phyloP scores from a whole-genome alignment of 2,113 vertebrate genomes.

The Oxygymnocypris stewartii region DNA sequence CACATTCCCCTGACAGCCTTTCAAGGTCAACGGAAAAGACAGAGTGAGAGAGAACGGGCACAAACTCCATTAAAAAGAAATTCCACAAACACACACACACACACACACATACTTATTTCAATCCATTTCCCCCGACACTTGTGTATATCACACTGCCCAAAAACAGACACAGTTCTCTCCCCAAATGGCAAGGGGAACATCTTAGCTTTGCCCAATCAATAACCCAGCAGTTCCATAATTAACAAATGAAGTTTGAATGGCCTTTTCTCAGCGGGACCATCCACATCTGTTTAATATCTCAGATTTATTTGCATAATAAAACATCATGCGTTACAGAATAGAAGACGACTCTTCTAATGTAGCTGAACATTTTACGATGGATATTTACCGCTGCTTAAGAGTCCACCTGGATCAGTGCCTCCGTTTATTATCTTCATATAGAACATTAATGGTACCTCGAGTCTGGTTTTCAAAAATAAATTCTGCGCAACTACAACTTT shows the following conservation, averaged over 20 bases:
- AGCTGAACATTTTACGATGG: constrained; percentile 48
- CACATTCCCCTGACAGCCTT: constrained; percentile 18
- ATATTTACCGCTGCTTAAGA: constrained; percentile 32
- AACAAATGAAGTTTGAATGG: constrained; percentile 47
- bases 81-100: constrained; percentile 24
- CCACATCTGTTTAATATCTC: constrained; percentile 56
- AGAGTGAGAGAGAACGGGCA: constrained; percentile 17
- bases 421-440: constrained; percentile 39
- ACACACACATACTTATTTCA: constrained; percentile 18
- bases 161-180: neutral
- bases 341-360: constrained; percentile 38
- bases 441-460: neutral
- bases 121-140: neutral
- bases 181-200: neutral
- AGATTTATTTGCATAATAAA: constrained; percentile 53
- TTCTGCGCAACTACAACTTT: constrained; percentile 1
- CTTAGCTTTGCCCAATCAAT: constrained; percentile 48
- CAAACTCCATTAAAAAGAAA: constrained; percentile 8
- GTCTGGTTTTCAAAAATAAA: constrained; percentile 33
- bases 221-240: constrained; percentile 50
- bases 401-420: constrained; percentile 37
- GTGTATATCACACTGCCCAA: constrained; percentile 1
- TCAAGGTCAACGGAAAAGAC: constrained; percentile 57
- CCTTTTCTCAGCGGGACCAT: constrained; percentile 14
- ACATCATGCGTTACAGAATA: constrained; percentile 47